Conservation (phyloP, 2,113 vertebrate genomes). For the Plestiodon gilberti region DNA sequence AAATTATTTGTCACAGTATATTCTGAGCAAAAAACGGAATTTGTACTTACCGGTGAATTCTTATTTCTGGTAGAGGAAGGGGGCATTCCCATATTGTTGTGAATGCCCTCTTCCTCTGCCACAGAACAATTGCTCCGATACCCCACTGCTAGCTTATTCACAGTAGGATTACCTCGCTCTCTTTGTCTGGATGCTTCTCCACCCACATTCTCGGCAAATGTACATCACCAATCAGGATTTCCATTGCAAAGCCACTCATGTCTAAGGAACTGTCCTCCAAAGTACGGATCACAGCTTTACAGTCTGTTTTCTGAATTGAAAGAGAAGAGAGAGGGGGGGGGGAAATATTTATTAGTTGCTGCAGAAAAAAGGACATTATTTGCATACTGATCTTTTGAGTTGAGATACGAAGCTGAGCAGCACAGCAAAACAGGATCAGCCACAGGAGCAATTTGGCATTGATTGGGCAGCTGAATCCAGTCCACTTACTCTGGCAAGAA, state of each 20-base stretch:
- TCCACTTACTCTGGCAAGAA: not conserved
- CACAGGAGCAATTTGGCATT: not conserved
- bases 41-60: no score
- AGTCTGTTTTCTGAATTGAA: constrained; percentile 79
- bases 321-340: not conserved
- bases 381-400: not conserved
- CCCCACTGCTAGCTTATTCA: no score
- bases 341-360: not conserved
- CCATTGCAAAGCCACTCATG: constrained; percentile 79
- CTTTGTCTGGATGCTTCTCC: constrained; percentile 86
- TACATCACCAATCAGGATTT: constrained; percentile 69
- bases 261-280: constrained; percentile 76
- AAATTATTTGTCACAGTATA: not conserved
- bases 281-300: constrained; percentile 82
- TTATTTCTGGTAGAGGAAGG: no score
- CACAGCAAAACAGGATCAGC: not conserved
- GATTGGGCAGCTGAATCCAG: not conserved
- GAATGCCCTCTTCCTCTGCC: no score
- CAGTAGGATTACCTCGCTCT: constrained; percentile 78
- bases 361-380: not conserved
- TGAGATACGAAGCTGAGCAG: not conserved
- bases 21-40: not conserved
- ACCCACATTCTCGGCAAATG: constrained; percentile 89
- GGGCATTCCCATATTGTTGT: no score
- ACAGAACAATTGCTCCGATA: no score